phyloP scores from a whole-genome alignment of 53 echinoderm and acorn worm genomes.

The Stichopus horrens region DNA sequence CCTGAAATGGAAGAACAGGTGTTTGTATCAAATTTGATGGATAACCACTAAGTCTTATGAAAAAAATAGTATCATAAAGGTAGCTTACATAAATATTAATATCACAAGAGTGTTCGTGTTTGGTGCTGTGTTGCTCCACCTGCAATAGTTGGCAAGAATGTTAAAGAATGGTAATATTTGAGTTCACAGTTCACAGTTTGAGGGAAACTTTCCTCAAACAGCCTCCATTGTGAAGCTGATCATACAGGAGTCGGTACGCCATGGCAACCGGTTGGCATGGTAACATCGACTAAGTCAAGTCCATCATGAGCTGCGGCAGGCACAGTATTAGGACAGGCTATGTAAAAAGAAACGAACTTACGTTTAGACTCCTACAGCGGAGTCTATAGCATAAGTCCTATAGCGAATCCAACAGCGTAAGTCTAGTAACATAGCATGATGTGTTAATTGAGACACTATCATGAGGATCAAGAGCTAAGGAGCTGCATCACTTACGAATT shows the following conservation, averaged over 20 bases:
- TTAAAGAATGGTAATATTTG: background rate
- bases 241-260: background rate
- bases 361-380: too few species aligned
- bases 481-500: background rate
- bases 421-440: too few species aligned
- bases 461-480: too few species aligned
- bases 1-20: background rate
- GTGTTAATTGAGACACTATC: background rate
- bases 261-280: background rate
- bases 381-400: background rate
- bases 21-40: too few species aligned
- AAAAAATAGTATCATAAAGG: background rate
- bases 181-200: background rate
- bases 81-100: background rate
- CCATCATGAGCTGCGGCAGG: background rate
- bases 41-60: too few species aligned
- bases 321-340: background rate
- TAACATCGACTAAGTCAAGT: background rate
- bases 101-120: background rate
- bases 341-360: background rate
- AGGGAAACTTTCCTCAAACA: background rate
- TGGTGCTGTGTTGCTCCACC: background rate
- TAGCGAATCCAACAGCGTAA: background rate
- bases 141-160: background rate
- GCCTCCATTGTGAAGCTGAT: too few species aligned